Evolutionary conservation across 2,113 vertebrate genomes (phyloP).

Genomic region (Heterotis niloticus): DNA sequence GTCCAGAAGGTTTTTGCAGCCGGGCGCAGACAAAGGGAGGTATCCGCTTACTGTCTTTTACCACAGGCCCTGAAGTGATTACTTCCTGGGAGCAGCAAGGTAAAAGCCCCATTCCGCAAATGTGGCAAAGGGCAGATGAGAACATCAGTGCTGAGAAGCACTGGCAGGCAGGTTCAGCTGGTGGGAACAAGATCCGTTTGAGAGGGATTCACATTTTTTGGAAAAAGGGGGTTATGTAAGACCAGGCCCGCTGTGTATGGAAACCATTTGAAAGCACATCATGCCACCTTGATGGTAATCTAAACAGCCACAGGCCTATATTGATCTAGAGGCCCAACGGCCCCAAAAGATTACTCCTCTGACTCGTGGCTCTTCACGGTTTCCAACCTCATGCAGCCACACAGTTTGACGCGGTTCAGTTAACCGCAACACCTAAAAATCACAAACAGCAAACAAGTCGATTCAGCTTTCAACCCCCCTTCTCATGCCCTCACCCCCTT

Average conservation of each 20-base stretch:
- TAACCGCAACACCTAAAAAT: constrained; percentile 1
- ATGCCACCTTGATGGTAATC: constrained; percentile 20
- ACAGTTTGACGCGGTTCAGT: constrained; percentile 4
- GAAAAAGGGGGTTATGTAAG: neutral
- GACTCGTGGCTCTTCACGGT: neutral
- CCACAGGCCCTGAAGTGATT: neutral
- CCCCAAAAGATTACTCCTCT: neutral
- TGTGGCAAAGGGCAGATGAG: neutral
- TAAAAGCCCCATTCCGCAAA: neutral
- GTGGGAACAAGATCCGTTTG: neutral
- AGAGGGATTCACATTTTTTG: neutral
- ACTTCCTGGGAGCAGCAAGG: neutral
- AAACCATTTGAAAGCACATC: constrained; percentile 13
- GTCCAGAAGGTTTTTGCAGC: too few relatives aligned
- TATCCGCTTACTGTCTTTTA: neutral
- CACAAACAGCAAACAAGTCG: neutral
- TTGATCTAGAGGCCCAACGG: constrained; percentile 1
- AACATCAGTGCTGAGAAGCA: neutral
- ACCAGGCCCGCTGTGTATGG: neutral
- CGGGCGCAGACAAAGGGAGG: neutral
- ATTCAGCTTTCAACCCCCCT: constrained; percentile 2
- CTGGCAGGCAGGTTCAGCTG: neutral
- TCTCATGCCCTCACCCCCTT: too few relatives aligned
- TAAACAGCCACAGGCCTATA: constrained; percentile 1
- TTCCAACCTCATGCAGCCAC: neutral